Base-by-base conservation (phyloP, 2,113 vertebrate species). In the Lagenorhynchus albirostris region DNA sequence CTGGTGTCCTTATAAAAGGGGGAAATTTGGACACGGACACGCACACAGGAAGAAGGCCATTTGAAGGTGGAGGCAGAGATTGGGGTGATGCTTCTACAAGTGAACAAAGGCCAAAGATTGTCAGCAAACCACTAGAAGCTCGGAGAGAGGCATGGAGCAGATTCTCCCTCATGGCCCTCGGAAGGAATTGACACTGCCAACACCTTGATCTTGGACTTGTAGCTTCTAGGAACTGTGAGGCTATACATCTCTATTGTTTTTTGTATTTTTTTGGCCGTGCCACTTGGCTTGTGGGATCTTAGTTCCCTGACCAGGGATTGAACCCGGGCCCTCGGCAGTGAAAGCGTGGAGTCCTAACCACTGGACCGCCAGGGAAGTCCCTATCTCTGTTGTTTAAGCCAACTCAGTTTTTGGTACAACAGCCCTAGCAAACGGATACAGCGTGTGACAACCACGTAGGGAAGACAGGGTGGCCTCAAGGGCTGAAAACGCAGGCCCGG, bases 11-110 rank as follows among this genome's bases (percentile, higher is more conserved):
- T 29, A 25, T 38, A 38, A 62, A 73, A 9, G 74, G 90, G 50
- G 47, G 71, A 17, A 0, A 31, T 73, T 2, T 44, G 47, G 76
- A 68, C n/a, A 41, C 21, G 62, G 68, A 55, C 9, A 31, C 0
- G 3, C 18, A 12, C 20, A 6, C 8, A 20, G 20, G 47, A 29
- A 10, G 79, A 1, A 29, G 0, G 36, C 25, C 20, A 2, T 0
- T 25, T 47, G 80, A 50, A 31, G 33, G 10, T 4, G 6, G 50
- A 65, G 53, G 83, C 44, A 29, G 23, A 29, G 36, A 7, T 4
- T 1, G 6, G 12, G 23, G 20, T 23, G 73, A 71, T 9, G 50
- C 33, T 29, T n/a, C 68, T 11, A 31, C 13, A 23, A 29, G 60
- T 53, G 23, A 5, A 31, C 14, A 25, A 18, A 20, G 0, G 6